Evolutionary conservation across 1,140 invertebrate genomes (phyloP), one percentile per base, ranked within the genome.

Genomic region (Drosophila ambigua): DNA sequence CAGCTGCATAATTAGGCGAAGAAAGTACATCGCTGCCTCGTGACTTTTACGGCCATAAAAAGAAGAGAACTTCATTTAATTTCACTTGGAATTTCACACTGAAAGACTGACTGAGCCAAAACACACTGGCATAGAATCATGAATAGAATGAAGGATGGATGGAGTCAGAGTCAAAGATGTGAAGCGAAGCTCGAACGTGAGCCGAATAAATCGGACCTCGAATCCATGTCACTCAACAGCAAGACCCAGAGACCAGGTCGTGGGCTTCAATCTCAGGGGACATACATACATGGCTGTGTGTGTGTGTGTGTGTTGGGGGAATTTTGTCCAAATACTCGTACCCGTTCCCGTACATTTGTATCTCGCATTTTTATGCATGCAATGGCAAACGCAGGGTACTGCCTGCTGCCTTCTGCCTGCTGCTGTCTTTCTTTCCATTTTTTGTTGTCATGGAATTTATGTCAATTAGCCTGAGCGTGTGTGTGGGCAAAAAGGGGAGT

Each of bases 1-100:
- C 72, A 79, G 79, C 76, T 62, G 82, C 82, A 85, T 85, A 85
- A 85, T 85, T 85, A 85, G 79, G 61, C 64, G 65, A 87, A 88
- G 82, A 85, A 85, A 85, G 82, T 88, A 76, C 35, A 26, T 46
- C 51, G n/a, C 24, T 39, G 35, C 5, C 20, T 72, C 72, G 79
- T 82, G 79, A 82, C 68, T 84, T 84, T 80, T 61, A 75, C 46
- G 74, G 43, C 48, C 71, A 49, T 74, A 72, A 78, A 77, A 66
- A 39, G 67, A 61, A 57, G 24, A 74, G 69, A 85, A 87, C 55
- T 82, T 75, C 63, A 85, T 77, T 85, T 87, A 65, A 85, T 84
- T 85, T 75, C 48, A 58, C 66, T 72, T 72, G 60, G 50, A 58
- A 53, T 63, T 31, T 31, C 31, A 73, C 71, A 63, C 72, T 20